A percentile compares a stretch with the other conserved stretches of the same genome.
phyloP scores from a whole-genome alignment of 2,888 invertebrate genomes.

The Fragum whitleyi region DNA sequence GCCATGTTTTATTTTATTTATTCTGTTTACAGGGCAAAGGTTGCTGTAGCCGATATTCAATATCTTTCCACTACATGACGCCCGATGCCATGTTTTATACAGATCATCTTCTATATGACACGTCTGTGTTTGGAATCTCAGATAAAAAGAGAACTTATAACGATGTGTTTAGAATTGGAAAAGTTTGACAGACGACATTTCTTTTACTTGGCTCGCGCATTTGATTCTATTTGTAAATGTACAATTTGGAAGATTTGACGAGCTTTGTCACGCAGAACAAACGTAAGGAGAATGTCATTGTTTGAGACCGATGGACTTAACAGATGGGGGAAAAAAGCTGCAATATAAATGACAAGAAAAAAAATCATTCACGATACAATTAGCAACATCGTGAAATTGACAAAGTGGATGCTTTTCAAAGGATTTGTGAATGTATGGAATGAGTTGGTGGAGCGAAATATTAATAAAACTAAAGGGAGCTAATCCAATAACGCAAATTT shows the following conservation, averaged over 20 bases:
- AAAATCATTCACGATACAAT: too few relatives aligned
- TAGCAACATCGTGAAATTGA: too few relatives aligned
- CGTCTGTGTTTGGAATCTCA: slow-evolving; percentile 65
- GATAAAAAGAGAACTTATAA: background rate
- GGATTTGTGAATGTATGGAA: too few relatives aligned
- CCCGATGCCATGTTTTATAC: slow-evolving; percentile 96
- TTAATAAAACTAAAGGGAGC: too few relatives aligned
- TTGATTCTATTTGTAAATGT: background rate
- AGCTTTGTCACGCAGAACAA: background rate
- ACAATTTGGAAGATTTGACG: background rate
- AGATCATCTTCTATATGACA: slow-evolving; percentile 94
- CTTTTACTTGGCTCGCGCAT: background rate
- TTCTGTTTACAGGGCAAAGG: slow-evolving; percentile 11
- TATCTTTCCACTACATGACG: slow-evolving; percentile 96
- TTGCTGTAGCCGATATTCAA: slow-evolving; percentile 86
- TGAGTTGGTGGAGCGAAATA: too few relatives aligned
- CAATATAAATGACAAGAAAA: too few relatives aligned
- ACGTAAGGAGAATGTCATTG: background rate
- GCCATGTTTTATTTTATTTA: slow-evolving; percentile 89
- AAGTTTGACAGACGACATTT: background rate
- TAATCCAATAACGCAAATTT: too few relatives aligned
- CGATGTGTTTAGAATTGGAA: slow-evolving; percentile 8
- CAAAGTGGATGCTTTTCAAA: too few relatives aligned
- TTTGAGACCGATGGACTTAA: background rate
- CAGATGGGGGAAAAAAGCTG: background rate